Evolutionary conservation across 2,797 vertebrate species (phyloP), one percentile per base, ranked within the genome.

Genomic region (Acanthurus tractus): DNA sequence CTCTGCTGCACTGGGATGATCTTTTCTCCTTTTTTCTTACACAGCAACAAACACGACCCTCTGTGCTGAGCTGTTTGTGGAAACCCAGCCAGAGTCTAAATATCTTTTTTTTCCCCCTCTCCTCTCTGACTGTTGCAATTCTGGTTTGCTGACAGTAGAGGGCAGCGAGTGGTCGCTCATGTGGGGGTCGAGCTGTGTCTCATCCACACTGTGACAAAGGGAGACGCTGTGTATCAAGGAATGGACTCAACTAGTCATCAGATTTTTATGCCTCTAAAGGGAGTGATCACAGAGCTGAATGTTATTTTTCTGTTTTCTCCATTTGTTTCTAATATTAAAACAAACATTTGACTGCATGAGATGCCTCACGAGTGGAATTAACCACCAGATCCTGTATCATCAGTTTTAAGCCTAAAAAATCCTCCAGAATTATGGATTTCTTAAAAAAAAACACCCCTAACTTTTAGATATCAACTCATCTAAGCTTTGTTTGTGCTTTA

Each of bases 191-290:
- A 46, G 1, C 11, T 10, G 17, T 0, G 36, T 36, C 38, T 70
- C 13, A 7, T 74, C 46, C 64, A 77, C 56, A 1, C 10, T n/a
- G 45, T 40, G 75, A 79, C 91, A 56, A 77, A 78, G 70, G 92
- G 92, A 88, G 92, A 86, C 86, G 92, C 93, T 94, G 89, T 93
- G 81, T 64, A 85, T 78, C 76, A 87, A 86, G 80, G 22, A 78
- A 87, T 90, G 58, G 69, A 42, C 53, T 81, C 57, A 12, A n/a
- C 15, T 23, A 1, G n/a, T 46, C 22, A 14, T 34, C 59, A 29
- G 4, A 2, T 83, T 13, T 67, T 8, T 44, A 1, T 44, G 7
- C 12, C 57, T 70, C 6, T 20, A 52, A 49, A 64, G 29, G 29
- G 8, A 72, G 40, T 34, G 8, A 83, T 38, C 22, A n/a, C 25